phyloP scores from a whole-genome alignment of 2,797 vertebrate species.

The Nothura maculosa region DNA sequence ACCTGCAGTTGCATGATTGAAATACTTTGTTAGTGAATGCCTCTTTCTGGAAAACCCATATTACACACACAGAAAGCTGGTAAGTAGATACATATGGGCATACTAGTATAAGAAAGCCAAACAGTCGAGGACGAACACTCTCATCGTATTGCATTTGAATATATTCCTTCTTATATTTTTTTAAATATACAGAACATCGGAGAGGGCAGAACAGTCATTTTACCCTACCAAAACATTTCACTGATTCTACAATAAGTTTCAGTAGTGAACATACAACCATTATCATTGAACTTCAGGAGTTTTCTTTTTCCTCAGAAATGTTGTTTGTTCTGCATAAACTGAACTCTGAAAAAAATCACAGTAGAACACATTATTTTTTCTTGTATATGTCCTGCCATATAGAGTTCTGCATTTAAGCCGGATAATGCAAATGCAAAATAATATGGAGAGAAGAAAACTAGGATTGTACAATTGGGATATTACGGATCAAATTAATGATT shows the following conservation, averaged over 20 bases:
- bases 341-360: not conserved
- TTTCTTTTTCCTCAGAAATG: not conserved
- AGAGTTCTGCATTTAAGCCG: not conserved
- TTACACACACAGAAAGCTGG: not conserved
- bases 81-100: accelerated
- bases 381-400: not conserved
- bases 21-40: slow-evolving; percentile 19
- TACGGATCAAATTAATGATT: not conserved
- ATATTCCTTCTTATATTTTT: not conserved
- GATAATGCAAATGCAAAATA: not conserved
- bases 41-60: slow-evolving; percentile 35
- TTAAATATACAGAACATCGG: not conserved
- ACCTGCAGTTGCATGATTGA: not conserved
- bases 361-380: not conserved
- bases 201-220: not conserved
- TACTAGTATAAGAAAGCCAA: not conserved
- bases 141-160: not conserved
- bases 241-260: not conserved
- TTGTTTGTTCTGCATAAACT: not conserved
- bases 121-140: not conserved
- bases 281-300: not conserved
- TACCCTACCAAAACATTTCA: not conserved
- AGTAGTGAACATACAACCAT: not conserved
- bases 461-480: not conserved
- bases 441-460: not conserved